Evolutionary conservation across 2,888 invertebrate species (phyloP).

Genomic region (Parascotia fuliginaria): DNA sequence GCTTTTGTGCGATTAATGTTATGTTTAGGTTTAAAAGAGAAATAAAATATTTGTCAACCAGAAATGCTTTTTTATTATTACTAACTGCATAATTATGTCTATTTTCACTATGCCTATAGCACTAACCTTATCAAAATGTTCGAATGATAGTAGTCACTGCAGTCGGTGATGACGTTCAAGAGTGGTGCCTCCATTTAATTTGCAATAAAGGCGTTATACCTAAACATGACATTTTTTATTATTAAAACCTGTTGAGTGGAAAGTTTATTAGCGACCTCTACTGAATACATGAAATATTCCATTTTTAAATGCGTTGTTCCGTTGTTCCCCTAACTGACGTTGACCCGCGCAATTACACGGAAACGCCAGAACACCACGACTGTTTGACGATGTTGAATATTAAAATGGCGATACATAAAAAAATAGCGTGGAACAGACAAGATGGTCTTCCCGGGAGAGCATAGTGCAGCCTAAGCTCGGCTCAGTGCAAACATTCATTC

Average conservation of each 20-base stretch:
- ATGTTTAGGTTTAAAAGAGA: constrained; percentile 20
- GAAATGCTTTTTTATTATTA: too few relatives aligned
- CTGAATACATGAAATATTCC: not conserved
- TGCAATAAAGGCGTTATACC: too few relatives aligned
- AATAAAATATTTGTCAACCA: constrained; percentile 31
- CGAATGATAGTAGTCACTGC: too few relatives aligned
- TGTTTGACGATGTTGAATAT: constrained; percentile 32
- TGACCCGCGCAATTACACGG: constrained; percentile 29
- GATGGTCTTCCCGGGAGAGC: constrained; percentile 49
- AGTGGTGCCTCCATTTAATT: too few relatives aligned
- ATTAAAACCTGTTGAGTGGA: too few relatives aligned
- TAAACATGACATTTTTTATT: too few relatives aligned
- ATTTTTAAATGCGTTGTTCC: too few relatives aligned
- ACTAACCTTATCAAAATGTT: too few relatives aligned
- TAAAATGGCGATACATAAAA: constrained; percentile 42
- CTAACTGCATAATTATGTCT: too few relatives aligned
- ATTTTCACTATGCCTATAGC: too few relatives aligned
- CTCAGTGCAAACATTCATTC: constrained; percentile 75
- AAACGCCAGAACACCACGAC: constrained; percentile 22
- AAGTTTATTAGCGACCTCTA: not conserved
- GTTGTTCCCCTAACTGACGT: constrained; percentile 9
- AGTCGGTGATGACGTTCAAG: too few relatives aligned
- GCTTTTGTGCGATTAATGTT: constrained; percentile 29
- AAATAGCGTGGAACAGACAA: constrained; percentile 46
- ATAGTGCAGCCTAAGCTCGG: constrained; percentile 50